Base-by-base conservation (phyloP, 53 echinoderm and acorn worm species). In the Glandiceps talaboti region DNA sequence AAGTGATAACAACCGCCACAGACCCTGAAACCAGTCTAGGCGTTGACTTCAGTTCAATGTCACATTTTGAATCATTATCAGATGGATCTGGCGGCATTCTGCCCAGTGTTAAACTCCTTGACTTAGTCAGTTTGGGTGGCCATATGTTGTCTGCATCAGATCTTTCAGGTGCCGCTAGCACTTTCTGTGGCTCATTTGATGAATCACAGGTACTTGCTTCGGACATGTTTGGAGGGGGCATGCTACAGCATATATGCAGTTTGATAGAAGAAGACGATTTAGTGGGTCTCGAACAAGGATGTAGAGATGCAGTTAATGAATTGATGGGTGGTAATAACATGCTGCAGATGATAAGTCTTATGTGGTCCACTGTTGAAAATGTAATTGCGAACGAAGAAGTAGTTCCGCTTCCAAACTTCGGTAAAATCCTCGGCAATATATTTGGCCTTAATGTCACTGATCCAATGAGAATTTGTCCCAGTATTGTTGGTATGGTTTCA, bases 111-210 rank as follows among this genome's bases (percentile, higher is more conserved):
- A n/a, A n/a, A n/a, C n/a, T n/a, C n/a, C 30, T 73, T 1, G 79
- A 84, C 14, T 30, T 32, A 12, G 25, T 79, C 1, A 30, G 14
- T 1, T 29, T 79, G 0, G 29, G 31, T 73, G 79, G 73, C 28
- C 28, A 74, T 31, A 28, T 84, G 10, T 31, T 84, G 31, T 32
- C 73, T 31, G 73, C 27, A 30, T 27, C 25, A 1, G 78, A 74
- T 25, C 30, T 76, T 12, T 30, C 72, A 25, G 30, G 78, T 31
- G 84, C 78, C 26, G 30, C 78, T 29, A 27, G 28, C 25, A 27
- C 78, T 30, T 25, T 84, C 32, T 84, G 84, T 84, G 20, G 26
- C 25, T 78, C 64, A 29, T 79, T 79, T 27, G 25, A 0, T 1
- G 28, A 29, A 26, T 26, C 73, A 73, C 30, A 26, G 14, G 27